Evolutionary conservation across 2,888 invertebrate genomes (phyloP), one percentile per base, ranked within the genome.

Genomic region (Torymus texanus): DNA sequence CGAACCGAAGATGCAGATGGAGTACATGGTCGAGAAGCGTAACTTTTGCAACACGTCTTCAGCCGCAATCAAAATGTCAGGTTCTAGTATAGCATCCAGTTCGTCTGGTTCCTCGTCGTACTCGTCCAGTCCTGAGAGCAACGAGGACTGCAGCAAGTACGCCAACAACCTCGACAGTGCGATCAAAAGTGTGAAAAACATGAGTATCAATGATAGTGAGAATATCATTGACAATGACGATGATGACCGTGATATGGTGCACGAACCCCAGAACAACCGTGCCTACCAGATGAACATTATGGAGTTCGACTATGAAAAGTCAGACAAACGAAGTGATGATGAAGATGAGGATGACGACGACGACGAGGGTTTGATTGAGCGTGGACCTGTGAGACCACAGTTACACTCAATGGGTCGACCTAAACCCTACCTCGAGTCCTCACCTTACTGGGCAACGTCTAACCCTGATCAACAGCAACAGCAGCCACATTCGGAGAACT

Each of bases 331-430:
- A 2, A 59, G 21, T 24, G 80, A 81, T 11, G 72, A 78, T 13
- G 70, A 79, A 11, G 65, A 79, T 53, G 67, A 62, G 50, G 81
- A 82, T 0, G 76, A 81, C 0, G 79, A 83, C 1, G 71, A 82
- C 0, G 79, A 80, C 13, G 78, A 80, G n/a, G 83, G 84, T 59
- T 79, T 87, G 2, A 80, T 85, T 11, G 84, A 84, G 67, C 85
- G 88, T 0, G 88, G 87, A 3, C 88, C 88, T 3, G 82, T 85
- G 10, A 86, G 84, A 65, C 83, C 86, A 0, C 83, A 83, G 0
- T 16, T 70, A 3, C 75, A 82, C 13, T 24, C 55, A n/a, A 71
- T 41, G 0, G 56, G 61, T 21, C 29, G 77, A 8, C 12, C 73
- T 1, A 74, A 24, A 13, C 77, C 84, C 4, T 83, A 80, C 56